phyloP scores from a whole-genome alignment of 2,797 vertebrate genomes.

The Borostomias antarcticus region DNA sequence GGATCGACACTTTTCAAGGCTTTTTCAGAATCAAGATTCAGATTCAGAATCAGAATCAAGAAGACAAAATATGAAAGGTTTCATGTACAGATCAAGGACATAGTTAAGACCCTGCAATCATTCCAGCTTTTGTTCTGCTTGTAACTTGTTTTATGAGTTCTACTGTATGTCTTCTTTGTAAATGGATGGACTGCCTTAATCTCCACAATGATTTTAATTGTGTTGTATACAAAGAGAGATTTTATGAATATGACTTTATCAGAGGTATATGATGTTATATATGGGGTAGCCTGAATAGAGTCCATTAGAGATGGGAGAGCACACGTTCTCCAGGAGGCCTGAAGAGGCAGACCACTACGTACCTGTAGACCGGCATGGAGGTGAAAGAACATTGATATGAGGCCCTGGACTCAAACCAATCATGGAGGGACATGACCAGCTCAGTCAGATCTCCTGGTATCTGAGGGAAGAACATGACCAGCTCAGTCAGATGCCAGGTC shows the following conservation, averaged over 20 bases:
- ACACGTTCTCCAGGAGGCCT: not conserved
- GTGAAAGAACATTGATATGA: not conserved
- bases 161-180: slow-evolving; percentile 34
- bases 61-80: slow-evolving; percentile 49
- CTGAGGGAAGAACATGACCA: not conserved
- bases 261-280: slow-evolving; percentile 35
- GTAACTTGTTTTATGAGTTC: slow-evolving; percentile 49
- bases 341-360: not conserved
- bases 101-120: slow-evolving; percentile 54
- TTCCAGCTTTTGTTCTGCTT: slow-evolving; percentile 53
- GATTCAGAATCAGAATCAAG: too few relatives aligned
- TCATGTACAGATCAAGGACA: slow-evolving; percentile 43
- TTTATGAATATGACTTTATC: slow-evolving; percentile 64
- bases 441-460: not conserved
- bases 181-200: slow-evolving; percentile 78
- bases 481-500: slow-evolving; percentile 25
- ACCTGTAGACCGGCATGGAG: not conserved
- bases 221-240: slow-evolving; percentile 68
- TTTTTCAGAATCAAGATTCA: slow-evolving; percentile 48
- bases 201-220: slow-evolving; percentile 55
- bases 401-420: not conserved
- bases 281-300: not conserved
- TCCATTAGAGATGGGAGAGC: not conserved
- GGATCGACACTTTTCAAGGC: slow-evolving; percentile 55
- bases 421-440: not conserved